Conservation (phyloP, 1,140 invertebrate genomes). For the Caenorhabditis tropicalis region DNA sequence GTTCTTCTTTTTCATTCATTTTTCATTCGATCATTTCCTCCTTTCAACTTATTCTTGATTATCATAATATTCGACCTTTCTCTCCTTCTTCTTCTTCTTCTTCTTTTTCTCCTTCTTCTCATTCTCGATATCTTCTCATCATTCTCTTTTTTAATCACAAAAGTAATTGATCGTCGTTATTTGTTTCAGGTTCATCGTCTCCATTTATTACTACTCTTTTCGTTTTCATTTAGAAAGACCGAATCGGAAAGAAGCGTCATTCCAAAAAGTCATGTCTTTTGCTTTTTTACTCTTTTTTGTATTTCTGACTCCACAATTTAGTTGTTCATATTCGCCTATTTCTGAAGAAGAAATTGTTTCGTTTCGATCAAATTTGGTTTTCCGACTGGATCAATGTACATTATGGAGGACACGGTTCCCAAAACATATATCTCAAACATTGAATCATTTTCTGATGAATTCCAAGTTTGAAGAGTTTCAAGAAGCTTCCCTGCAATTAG, state of each 20-base stretch:
- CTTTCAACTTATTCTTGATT: neutral
- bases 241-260: neutral
- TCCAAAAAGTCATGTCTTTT: neutral
- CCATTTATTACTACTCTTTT: neutral
- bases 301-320: neutral
- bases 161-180: conserved; percentile 18
- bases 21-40: neutral
- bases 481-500: conserved; percentile 5
- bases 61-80: conserved; percentile 30
- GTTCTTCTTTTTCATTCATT: neutral
- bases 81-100: neutral
- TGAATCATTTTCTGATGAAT: conserved; percentile 30
- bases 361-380: conserved; percentile 9
- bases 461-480: conserved; percentile 40
- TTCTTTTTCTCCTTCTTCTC: neutral
- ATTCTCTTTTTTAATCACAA: neutral
- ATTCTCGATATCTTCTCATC: too few relatives aligned
- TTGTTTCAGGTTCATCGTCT: conserved; percentile 28
- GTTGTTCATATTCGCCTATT: neutral
- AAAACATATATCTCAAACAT: neutral
- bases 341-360: conserved; percentile 1
- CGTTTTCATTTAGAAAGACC: neutral
- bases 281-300: neutral
- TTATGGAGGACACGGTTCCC: neutral
- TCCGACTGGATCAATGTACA: conserved; percentile 42